phyloP scores from a whole-genome alignment of 1,140 invertebrate genomes.

The Anagrus nilaparvatae region DNA sequence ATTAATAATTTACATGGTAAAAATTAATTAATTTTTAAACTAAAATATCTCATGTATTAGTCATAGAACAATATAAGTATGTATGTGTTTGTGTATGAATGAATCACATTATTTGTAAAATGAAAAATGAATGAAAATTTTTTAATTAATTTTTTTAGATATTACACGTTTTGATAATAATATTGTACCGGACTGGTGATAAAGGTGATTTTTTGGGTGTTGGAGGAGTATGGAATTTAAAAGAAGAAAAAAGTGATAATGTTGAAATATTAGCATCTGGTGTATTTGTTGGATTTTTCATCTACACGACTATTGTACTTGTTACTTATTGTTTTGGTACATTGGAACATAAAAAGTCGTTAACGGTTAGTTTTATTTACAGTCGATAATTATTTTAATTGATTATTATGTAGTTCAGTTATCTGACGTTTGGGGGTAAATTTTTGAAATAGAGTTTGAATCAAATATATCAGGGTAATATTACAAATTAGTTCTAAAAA shows the following conservation, averaged over 20 bases:
- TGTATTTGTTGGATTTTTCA: conserved; percentile 73
- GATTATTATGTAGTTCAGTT: no score
- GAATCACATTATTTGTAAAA: conserved; percentile 11
- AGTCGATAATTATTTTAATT: no score
- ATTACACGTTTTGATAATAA: conserved; percentile 67
- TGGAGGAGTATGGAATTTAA: conserved; percentile 79
- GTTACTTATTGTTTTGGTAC: conserved; percentile 63
- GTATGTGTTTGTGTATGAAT: no score
- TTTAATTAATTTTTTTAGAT: conserved; percentile 46
- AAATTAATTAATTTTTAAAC: not conserved
- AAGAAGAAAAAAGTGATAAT: conserved; percentile 75
- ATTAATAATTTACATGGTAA: not conserved
- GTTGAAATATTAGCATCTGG: conserved; percentile 76
- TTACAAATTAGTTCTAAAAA: no score
- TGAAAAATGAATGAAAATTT: no score
- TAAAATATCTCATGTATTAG: no score
- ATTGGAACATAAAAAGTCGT: conserved; percentile 59
- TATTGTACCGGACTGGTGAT: conserved; percentile 72
- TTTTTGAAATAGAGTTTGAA: no score
- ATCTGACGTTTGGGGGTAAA: no score
- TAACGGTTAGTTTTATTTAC: conserved; percentile 40
- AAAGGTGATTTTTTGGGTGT: conserved; percentile 71
- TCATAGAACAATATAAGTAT: no score
- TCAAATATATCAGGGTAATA: no score
- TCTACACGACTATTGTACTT: conserved; percentile 62